Conservation (phyloP, 2,113 vertebrate genomes). For the Mesembrinibis cayennensis region DNA sequence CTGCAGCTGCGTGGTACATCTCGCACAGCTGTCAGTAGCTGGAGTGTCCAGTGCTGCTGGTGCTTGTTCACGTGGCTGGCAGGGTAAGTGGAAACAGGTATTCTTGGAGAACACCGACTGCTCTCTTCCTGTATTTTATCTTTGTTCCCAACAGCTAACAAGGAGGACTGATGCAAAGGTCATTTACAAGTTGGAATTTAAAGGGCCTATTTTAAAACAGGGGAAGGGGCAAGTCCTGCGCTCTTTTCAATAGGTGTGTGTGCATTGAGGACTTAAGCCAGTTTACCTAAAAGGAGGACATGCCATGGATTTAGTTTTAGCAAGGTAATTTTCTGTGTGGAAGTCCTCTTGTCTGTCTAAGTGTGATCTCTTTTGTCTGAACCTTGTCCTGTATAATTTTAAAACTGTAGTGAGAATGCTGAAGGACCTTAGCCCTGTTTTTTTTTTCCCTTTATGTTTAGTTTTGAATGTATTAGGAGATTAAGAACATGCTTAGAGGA, state of each 20-base stretch:
- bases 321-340: neutral
- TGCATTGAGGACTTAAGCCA: neutral
- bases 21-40: neutral
- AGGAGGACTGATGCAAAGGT: neutral
- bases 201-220: neutral
- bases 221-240: neutral
- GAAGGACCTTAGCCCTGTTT: neutral
- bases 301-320: neutral
- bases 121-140: neutral
- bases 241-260: neutral
- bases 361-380: neutral
- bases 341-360: neutral
- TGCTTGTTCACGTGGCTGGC: neutral
- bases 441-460: neutral
- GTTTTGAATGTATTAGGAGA: neutral
- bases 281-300: neutral
- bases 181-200: neutral
- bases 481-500: neutral
- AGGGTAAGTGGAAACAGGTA: neutral
- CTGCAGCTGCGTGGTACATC: neutral
- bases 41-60: neutral
- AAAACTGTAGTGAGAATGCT: neutral
- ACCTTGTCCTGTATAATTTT: neutral
- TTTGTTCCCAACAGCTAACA: neutral
- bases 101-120: neutral